A percentile compares a stretch with the other conserved stretches of the same genome.
Conservation (phyloP, 2,113 vertebrate species). For the Rhea pennata region DNA sequence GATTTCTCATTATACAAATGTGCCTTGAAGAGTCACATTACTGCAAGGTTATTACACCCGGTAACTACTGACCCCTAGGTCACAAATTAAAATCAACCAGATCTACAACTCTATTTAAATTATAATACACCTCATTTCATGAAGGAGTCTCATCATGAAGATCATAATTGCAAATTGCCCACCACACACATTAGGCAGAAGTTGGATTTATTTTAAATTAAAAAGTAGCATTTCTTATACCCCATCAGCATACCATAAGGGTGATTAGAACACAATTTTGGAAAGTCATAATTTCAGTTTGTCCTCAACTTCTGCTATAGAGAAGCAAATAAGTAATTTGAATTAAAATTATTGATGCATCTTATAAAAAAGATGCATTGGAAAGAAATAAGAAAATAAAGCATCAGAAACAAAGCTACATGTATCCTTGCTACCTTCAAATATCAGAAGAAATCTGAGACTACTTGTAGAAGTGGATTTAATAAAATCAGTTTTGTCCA, state of each 20-base stretch:
- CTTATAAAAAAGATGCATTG: neutral
- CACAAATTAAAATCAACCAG: constrained; percentile 76
- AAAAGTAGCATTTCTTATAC: constrained; percentile 58
- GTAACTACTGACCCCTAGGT: constrained; percentile 73
- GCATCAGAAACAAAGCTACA: neutral
- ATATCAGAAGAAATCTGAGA: neutral
- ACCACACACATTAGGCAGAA: constrained; percentile 48
- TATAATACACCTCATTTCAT: constrained; percentile 75
- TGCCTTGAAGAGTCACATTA: constrained; percentile 71
- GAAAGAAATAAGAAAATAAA: neutral
- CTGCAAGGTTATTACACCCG: constrained; percentile 63
- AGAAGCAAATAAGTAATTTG: neutral
- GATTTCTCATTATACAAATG: constrained; percentile 80
- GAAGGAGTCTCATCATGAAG: constrained; percentile 70
- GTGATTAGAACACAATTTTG: constrained; percentile 47
- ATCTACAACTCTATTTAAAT: constrained; percentile 76
- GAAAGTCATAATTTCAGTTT: constrained; percentile 23
- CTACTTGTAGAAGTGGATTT: neutral
- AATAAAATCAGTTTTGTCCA: neutral
- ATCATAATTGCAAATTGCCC: constrained; percentile 75
- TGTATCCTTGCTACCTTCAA: neutral
- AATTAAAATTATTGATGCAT: neutral
- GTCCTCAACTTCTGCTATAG: neutral
- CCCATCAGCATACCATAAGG: constrained; percentile 17
- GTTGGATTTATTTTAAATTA: constrained; percentile 75